phyloP scores from a whole-genome alignment of 2,888 invertebrate genomes.

The Drepanosiphum platanoidis region DNA sequence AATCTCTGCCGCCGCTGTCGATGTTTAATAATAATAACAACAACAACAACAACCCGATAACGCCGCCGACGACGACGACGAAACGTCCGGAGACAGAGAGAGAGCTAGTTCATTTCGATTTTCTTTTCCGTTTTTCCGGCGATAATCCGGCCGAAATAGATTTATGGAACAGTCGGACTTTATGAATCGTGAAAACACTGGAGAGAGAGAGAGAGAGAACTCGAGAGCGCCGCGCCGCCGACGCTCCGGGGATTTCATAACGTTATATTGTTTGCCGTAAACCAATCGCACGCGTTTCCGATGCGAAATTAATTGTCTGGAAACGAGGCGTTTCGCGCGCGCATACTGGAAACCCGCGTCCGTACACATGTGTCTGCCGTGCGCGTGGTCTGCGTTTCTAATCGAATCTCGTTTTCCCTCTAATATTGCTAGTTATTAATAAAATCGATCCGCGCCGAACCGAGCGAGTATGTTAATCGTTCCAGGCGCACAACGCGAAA shows the following conservation, averaged over 20 bases:
- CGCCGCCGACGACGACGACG: not conserved
- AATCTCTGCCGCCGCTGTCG: no score
- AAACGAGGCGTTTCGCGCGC: constrained; percentile 5
- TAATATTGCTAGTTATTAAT: no score
- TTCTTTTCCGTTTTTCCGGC: not conserved
- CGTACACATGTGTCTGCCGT: no score
- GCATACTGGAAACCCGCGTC: not conserved
- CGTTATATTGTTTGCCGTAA: constrained; percentile 14
- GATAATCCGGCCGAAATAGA: constrained; percentile 22
- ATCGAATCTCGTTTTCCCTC: no score
- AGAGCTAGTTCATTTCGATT: not conserved
- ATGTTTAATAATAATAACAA: no score
- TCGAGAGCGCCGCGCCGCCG: not conserved
- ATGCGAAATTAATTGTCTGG: constrained; percentile 31
- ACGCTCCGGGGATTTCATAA: not conserved
- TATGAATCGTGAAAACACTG: constrained; percentile 23
- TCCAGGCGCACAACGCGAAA: no score
- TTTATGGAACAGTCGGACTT: constrained; percentile 11
- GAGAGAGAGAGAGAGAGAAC: no score
- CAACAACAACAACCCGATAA: no score
- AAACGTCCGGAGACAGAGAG: not conserved
- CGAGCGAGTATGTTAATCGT: no score
- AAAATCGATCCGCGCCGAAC: no score
- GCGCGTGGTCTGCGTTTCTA: no score
- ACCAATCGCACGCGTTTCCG: constrained; percentile 26